phyloP scores from a whole-genome alignment of 2,113 vertebrate species.

The Verasper variegatus region DNA sequence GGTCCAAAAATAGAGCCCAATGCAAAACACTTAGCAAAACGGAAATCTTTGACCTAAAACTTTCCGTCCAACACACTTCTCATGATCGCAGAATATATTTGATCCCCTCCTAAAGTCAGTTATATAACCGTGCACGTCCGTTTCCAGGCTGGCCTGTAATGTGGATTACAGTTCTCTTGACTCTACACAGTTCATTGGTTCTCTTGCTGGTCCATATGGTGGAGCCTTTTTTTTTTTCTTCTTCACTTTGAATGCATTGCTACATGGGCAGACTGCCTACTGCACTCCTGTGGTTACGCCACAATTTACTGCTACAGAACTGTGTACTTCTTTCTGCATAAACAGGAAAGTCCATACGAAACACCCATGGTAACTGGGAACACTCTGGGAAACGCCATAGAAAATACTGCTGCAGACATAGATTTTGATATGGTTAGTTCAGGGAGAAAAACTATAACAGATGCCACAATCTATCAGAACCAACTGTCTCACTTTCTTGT shows the following conservation, averaged over 20 bases:
- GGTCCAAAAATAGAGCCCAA: background rate
- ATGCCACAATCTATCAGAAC: background rate
- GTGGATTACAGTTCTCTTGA: slow-evolving; percentile 8
- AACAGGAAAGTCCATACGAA: background rate
- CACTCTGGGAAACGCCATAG: background rate
- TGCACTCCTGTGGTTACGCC: slow-evolving; percentile 25
- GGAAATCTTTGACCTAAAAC: background rate
- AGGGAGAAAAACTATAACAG: background rate
- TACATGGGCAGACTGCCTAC: slow-evolving; percentile 15
- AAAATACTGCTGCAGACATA: slow-evolving; percentile 1
- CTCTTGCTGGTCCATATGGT: slow-evolving; percentile 13
- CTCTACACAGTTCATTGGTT: background rate
- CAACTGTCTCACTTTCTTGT: slow-evolving; percentile 7
- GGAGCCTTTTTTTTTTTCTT: background rate
- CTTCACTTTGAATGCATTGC: background rate
- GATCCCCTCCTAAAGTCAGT: background rate
- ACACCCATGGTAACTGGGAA: background rate
- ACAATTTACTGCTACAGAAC: slow-evolving; percentile 9
- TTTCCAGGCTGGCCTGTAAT: slow-evolving; percentile 1
- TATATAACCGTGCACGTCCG: background rate
- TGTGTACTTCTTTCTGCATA: slow-evolving; percentile 1
- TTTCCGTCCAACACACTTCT: background rate
- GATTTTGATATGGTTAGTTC: background rate
- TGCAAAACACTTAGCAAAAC: background rate
- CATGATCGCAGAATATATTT: background rate